Evolutionary conservation across 2,797 vertebrate genomes (phyloP), one percentile per base, ranked within the genome.

Genomic region (Tragopan temminckii): DNA sequence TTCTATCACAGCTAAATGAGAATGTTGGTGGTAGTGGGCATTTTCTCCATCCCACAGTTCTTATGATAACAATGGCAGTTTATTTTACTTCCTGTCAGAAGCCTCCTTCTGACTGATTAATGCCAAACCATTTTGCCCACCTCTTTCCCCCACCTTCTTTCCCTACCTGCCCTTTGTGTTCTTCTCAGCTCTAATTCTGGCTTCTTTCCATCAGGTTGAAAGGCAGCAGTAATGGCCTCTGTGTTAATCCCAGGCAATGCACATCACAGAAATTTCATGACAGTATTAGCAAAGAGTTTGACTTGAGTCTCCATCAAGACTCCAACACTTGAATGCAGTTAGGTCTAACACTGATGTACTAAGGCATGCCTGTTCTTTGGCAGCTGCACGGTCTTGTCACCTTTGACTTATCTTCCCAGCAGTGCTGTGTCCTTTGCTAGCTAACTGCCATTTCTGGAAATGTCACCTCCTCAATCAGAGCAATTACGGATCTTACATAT

Each of bases 401-500:
- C 86, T 92, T 94, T 94, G 77, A 76, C 59, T 80, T 78, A 31
- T 70, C 79, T 96, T 80, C 62, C n/a, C 89, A 85, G 68, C 23
- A 83, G 63, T 71, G 48, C 19, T 74, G 74, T 89, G 84, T 90
- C 90, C 94, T 94, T 93, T 90, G 76, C 83, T 89, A 88, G 4
- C 66, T 79, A 89, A 88, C 79, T 95, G 81, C 93, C 88, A 72
- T 95, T 92, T 95, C 84, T 93, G 89, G 69, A 97, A 95, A 94
- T 95, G 93, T 90, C 94, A 95, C 72, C 81, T 93, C 50, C 55
- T 90, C 81, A 72, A 83, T 89, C 81, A 95, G 75, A 93, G 80
- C 72, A 89, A 91, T 95, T 96, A 93, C 45, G 82, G 69, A 19
- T 88, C 78, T 79, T 92, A 85, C 2, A 8, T 71, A 63, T 53